phyloP scores from a whole-genome alignment of 2,113 vertebrate species.

The Epinephelus lanceolatus region DNA sequence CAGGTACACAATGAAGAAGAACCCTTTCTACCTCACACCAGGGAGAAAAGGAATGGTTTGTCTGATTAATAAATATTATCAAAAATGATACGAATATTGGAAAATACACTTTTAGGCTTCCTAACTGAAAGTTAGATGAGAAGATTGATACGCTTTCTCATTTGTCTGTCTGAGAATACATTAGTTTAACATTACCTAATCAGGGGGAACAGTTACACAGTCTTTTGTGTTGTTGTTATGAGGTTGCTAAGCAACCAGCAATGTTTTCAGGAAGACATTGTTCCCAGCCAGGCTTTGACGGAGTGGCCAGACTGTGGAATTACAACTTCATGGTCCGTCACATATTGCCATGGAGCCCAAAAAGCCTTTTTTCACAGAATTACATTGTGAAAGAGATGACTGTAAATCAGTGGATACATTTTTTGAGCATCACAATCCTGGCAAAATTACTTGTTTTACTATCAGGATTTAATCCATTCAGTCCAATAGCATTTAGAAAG shows the following conservation, averaged over 20 bases:
- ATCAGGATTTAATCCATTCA: no score
- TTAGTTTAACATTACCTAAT: neutral
- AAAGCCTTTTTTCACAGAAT: no score
- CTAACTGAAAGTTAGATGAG: neutral
- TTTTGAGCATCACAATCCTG: no score
- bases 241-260: neutral
- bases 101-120: neutral
- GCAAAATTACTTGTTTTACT: no score
- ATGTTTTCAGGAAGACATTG: neutral
- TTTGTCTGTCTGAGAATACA: neutral
- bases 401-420: no score
- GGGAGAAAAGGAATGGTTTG: conserved; percentile 64
- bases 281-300: neutral
- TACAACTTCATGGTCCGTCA: no score
- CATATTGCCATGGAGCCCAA: no score
- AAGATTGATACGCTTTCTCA: neutral
- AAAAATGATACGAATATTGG: neutral
- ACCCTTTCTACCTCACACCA: conserved; percentile 25
- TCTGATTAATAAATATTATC: neutral
- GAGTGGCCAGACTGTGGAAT: no score
- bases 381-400: no score
- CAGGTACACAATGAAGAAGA: conserved; percentile 55
- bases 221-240: neutral
- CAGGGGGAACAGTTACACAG: no score
- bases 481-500: no score